Conservation (phyloP, 2,113 vertebrate species). For the Periophthalmus modestus region DNA sequence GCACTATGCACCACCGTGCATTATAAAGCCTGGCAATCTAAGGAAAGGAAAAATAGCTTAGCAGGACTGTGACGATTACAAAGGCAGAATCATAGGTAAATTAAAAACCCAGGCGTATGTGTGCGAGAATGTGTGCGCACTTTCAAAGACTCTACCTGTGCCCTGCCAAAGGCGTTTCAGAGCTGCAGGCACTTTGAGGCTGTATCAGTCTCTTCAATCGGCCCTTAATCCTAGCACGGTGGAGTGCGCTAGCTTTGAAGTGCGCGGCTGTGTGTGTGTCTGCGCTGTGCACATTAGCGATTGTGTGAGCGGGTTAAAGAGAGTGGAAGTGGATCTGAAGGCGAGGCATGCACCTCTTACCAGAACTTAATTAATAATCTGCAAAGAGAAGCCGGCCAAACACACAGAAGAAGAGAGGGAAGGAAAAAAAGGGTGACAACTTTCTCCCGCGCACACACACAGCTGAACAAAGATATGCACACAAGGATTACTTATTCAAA, state of each 20-base stretch:
- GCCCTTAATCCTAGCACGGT: slow-evolving; percentile 71
- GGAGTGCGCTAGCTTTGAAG: slow-evolving; percentile 74
- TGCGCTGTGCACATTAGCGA: slow-evolving; percentile 14
- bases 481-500: slow-evolving; percentile 45
- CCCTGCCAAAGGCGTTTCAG: slow-evolving; percentile 74
- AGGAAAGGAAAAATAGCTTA: slow-evolving; percentile 38
- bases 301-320: slow-evolving; percentile 49
- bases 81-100: slow-evolving; percentile 54
- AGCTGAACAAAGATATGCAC: slow-evolving; percentile 15
- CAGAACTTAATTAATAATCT: slow-evolving; percentile 78
- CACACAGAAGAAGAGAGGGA: slow-evolving; percentile 28
- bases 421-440: slow-evolving; percentile 37
- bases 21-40: slow-evolving; percentile 41
- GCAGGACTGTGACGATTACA: slow-evolving; percentile 57
- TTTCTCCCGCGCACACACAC: slow-evolving; percentile 26
- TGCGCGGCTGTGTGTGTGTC: slow-evolving; percentile 46
- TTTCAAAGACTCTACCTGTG: slow-evolving; percentile 74
- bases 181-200: slow-evolving; percentile 74
- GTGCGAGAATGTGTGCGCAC: slow-evolving; percentile 49
- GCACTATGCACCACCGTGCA: slow-evolving; percentile 48
- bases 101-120: slow-evolving; percentile 57
- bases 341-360: slow-evolving; percentile 67
- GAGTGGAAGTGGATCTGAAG: slow-evolving; percentile 71
- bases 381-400: slow-evolving; percentile 66
- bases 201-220: slow-evolving; percentile 76